phyloP scores from a whole-genome alignment of 2,797 vertebrate species.

The Babyrousa celebensis region DNA sequence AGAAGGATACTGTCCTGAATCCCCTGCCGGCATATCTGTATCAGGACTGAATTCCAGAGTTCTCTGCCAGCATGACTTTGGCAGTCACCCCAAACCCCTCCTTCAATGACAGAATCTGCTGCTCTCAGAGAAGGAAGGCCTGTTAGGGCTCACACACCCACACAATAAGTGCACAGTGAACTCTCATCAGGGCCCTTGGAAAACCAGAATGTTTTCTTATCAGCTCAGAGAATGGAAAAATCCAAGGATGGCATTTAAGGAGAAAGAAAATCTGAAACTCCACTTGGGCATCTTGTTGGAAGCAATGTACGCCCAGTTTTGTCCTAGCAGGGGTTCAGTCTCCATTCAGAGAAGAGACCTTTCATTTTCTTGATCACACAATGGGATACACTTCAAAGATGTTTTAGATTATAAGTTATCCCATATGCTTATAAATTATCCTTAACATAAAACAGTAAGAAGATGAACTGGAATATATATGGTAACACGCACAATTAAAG shows the following conservation, averaged over 20 bases:
- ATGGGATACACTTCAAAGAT: constrained; percentile 34
- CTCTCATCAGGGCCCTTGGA: constrained; percentile 23
- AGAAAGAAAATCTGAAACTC: constrained; percentile 25
- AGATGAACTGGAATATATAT: neutral
- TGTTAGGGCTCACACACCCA: constrained; percentile 41
- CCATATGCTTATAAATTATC: neutral
- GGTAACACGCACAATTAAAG: neutral
- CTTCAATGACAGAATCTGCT: neutral
- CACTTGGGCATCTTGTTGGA: neutral
- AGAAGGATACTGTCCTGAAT: constrained; percentile 71
- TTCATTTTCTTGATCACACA: neutral
- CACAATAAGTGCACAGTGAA: constrained; percentile 58
- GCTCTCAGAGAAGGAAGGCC: constrained; percentile 61
- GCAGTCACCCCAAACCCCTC: constrained; percentile 34
- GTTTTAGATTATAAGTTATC: constrained; percentile 41
- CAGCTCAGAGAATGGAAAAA: constrained; percentile 43
- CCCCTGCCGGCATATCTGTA: constrained; percentile 68
- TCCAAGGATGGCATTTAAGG: constrained; percentile 34
- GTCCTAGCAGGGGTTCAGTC: neutral
- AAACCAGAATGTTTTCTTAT: constrained; percentile 60
- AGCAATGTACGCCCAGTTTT: neutral
- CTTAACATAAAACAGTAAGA: constrained; percentile 57
- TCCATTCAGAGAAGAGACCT: neutral
- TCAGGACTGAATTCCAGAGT: constrained; percentile 72
- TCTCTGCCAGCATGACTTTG: constrained; percentile 77